A percentile compares a stretch with the other conserved stretches of the same genome.
phyloP scores from a whole-genome alignment of 2,888 invertebrate genomes.

The Lepidocyrtoides sp. region DNA sequence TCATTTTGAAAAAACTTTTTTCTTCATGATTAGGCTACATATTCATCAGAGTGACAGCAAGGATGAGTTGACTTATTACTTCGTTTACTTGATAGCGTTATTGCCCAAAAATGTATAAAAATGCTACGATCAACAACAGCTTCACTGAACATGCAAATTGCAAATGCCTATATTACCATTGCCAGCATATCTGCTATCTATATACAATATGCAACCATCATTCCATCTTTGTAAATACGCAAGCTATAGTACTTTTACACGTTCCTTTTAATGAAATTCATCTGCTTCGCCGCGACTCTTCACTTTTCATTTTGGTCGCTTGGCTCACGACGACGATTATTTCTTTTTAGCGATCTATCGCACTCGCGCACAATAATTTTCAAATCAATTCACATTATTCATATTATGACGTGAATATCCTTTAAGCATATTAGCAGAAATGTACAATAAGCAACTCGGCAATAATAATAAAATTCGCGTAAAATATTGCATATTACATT shows the following conservation, averaged over 20 bases:
- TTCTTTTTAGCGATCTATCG: background rate
- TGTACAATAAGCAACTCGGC: background rate
- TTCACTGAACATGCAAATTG: background rate
- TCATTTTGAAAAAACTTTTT: background rate
- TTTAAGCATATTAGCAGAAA: background rate
- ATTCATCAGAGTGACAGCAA: background rate
- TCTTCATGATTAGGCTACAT: background rate
- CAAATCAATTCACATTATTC: constrained; percentile 16
- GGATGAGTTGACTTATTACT: constrained; percentile 24
- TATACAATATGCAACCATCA: too few relatives aligned
- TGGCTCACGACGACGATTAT: background rate
- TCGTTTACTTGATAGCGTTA: constrained; percentile 6
- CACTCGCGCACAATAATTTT: background rate
- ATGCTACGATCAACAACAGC: background rate
- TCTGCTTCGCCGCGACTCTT: background rate
- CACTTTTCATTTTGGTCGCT: background rate
- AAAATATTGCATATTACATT: background rate
- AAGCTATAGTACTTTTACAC: background rate
- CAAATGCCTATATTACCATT: too few relatives aligned
- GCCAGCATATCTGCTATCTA: too few relatives aligned
- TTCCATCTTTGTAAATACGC: too few relatives aligned
- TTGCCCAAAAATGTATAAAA: constrained; percentile 29
- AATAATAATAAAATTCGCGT: background rate
- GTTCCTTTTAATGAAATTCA: background rate
- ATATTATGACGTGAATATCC: background rate